These are phyloP conservation scores for Microctenopoma steveboyesi DNA, from an alignment of 2,797 vertebrate species.

Conservation along the genomic window DNA sequence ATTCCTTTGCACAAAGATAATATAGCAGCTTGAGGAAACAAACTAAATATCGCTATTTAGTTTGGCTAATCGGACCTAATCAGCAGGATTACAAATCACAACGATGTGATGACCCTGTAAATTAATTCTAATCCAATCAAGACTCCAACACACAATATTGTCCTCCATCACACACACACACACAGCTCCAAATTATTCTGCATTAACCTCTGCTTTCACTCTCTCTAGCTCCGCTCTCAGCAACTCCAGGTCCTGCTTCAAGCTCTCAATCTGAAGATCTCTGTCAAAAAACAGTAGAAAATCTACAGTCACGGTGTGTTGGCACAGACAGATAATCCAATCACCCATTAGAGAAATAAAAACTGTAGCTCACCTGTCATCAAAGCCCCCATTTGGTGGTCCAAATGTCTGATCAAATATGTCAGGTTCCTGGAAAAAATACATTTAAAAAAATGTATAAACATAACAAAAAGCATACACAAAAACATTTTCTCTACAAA, in stretches of 20 bases:
- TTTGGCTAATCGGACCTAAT: too few relatives aligned
- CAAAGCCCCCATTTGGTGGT: slow-evolving; percentile 90
- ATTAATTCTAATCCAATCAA: too few relatives aligned
- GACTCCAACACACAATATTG: slow-evolving; percentile 27
- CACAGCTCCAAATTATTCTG: not conserved
- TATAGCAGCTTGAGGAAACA: not conserved
- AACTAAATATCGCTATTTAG: too few relatives aligned
- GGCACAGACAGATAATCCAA: not conserved
- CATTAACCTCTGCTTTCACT: slow-evolving; percentile 91
- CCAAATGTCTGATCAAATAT: slow-evolving; percentile 94
- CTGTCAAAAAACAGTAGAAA: slow-evolving; percentile 71
- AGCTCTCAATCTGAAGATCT: slow-evolving; percentile 91
- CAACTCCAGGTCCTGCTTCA: slow-evolving; percentile 89
- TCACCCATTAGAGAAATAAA: slow-evolving; percentile 2
- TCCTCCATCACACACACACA: not conserved
- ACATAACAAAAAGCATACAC: not conserved
- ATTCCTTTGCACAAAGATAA: slow-evolving; percentile 60
- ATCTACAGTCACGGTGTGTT: slow-evolving; percentile 9
- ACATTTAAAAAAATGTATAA: not conserved
- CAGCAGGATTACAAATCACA: too few relatives aligned
- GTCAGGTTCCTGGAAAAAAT: slow-evolving; percentile 77
- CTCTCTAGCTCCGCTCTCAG: slow-evolving; percentile 90
- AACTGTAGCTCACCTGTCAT: slow-evolving; percentile 84
- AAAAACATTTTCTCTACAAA: not conserved
- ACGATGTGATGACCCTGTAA: too few relatives aligned